Base-by-base conservation (phyloP, 2,113 vertebrate genomes). In the Forbesichthys agassizii region DNA sequence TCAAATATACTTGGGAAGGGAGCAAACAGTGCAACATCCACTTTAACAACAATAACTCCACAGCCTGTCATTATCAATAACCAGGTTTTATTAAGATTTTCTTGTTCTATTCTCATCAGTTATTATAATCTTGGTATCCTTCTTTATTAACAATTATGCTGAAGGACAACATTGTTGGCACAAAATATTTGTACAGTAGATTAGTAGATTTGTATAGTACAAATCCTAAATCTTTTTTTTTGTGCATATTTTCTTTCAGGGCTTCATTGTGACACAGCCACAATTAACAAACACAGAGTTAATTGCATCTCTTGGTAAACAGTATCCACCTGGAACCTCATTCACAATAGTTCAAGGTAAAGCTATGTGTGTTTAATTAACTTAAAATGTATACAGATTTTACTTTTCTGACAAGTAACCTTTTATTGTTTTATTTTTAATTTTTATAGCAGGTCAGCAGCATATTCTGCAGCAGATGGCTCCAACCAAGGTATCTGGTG, bases 281-380 rank as follows among this genome's bases (percentile, higher is more conserved):
- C 93, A 90, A 84, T 87, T 92, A 56, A 78, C 94, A 86, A 94
- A 90, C 88, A 92, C 89, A 62, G 91, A 94, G 11, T 86, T 96
- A 75, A 88, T 96, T 75, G 93, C 91, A 68, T 88, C 94, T 27
- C 91, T 93, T 84, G 90, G 94, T 74, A 80, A 88, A 46, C 94
- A 90, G 71, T 96, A 94, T 87, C 93, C 94, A 61, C 89, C 90
- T 67, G 94, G 90, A 80, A 90, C 95, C 59, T 86, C 94, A 74
- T 88, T 95, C 86, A 89, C 91, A 79, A 81, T 94, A 1, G 72
- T 93, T 80, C 85, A 95, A 95, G 96, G 97, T 99, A 87, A 83
- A 70, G 11, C 33, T 62, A 1, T 13, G 52, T 6, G 14, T 8
- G 16, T 16, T 54, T 3, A 8, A 16, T 54, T 54, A 42, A 42